Conservation (phyloP, 2,797 vertebrate species). For the Siniperca scherzeri region DNA sequence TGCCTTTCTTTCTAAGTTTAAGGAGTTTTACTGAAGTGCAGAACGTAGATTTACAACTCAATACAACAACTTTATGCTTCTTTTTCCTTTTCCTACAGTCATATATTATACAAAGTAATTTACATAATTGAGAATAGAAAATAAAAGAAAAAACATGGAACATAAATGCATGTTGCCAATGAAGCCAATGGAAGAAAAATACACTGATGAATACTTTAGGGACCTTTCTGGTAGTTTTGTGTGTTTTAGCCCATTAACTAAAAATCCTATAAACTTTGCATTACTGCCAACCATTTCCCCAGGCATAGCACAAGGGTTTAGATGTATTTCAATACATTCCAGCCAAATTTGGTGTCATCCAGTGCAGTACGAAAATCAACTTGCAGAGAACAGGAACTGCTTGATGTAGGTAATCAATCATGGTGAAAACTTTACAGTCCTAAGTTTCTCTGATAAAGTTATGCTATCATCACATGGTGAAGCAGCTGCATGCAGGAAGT, state of each 20-base stretch:
- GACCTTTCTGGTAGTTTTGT: conserved; percentile 11
- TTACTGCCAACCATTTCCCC: not conserved
- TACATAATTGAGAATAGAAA: conserved; percentile 19
- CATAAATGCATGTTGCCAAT: not conserved
- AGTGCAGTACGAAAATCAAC: not conserved
- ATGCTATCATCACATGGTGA: not conserved
- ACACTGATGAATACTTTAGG: conserved; percentile 6
- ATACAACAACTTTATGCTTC: not conserved
- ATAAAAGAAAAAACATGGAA: not conserved
- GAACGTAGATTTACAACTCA: conserved; percentile 12
- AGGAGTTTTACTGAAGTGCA: conserved; percentile 25
- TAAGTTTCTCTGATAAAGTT: conserved; percentile 3
- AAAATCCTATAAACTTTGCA: conserved; percentile 7
- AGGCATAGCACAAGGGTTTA: not conserved
- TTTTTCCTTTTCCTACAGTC: not conserved
- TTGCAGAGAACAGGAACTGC: not conserved
- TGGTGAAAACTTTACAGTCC: conserved; percentile 1
- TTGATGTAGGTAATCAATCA: conserved; percentile 18
- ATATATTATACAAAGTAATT: conserved; percentile 17
- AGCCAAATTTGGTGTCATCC: conserved; percentile 17
- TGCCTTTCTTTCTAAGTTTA: conserved; percentile 8
- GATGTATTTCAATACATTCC: conserved; percentile 1
- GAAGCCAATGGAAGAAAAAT: not conserved
- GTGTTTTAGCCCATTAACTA: conserved; percentile 18
- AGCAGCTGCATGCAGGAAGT: not conserved